Evolutionary conservation across 2,113 vertebrate genomes (phyloP).

Genomic region (Bos indicus): DNA sequence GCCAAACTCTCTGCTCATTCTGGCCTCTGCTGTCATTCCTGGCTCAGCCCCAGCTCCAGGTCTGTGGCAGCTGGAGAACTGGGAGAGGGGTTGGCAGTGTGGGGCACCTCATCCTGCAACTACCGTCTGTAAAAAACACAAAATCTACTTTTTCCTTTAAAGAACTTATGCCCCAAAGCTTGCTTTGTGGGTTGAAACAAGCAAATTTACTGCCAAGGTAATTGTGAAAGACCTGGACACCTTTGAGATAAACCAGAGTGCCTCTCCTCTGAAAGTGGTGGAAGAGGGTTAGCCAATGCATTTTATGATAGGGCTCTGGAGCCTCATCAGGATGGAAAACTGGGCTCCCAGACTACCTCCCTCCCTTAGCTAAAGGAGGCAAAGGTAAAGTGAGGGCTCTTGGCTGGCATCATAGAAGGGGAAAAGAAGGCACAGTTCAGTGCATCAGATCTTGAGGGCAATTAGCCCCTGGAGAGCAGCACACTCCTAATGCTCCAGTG

Average conservation of each 20-base stretch:
- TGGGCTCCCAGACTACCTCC: background rate
- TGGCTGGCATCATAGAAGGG: background rate
- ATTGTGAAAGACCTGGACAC: background rate
- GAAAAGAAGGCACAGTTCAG: background rate
- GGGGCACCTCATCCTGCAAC: too few species aligned
- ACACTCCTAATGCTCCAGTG: background rate
- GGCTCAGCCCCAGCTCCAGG: background rate
- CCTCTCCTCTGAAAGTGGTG: background rate
- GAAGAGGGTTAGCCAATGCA: background rate
- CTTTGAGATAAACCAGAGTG: background rate
- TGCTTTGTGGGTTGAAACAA: background rate
- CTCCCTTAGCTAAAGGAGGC: background rate
- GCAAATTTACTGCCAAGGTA: background rate
- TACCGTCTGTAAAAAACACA: background rate
- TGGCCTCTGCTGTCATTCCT: background rate
- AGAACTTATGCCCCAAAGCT: background rate
- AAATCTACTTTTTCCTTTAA: background rate
- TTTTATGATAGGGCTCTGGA: background rate
- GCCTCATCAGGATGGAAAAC: background rate
- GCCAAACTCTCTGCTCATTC: background rate
- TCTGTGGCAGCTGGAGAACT: background rate
- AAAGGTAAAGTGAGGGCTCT: background rate
- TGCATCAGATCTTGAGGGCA: background rate
- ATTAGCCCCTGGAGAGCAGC: background rate
- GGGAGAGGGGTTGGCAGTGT: fast-evolving